A percentile compares a stretch with the other conserved stretches of the same genome.
Evolutionary conservation across 2,113 vertebrate species (phyloP).

Genomic region (Eurystomus gularis): DNA sequence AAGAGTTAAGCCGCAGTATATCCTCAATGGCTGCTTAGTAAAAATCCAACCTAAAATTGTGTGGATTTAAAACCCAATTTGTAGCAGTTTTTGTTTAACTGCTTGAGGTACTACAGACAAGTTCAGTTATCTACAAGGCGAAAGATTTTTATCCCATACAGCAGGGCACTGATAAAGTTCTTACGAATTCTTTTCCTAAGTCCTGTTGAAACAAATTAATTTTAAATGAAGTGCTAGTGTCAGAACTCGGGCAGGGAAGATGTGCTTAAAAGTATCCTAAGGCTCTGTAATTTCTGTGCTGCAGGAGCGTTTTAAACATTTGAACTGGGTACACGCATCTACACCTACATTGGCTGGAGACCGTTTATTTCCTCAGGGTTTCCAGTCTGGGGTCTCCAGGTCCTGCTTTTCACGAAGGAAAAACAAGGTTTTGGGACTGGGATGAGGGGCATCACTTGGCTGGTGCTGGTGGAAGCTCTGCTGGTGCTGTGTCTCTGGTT

Average conservation of each 20-base stretch:
- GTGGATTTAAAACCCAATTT: not conserved
- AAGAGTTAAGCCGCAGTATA: not conserved
- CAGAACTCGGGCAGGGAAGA: not conserved
- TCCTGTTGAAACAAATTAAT: not conserved
- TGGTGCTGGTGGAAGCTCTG: fast-evolving
- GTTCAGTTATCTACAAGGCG: not conserved
- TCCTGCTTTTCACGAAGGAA: not conserved
- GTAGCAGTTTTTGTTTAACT: not conserved
- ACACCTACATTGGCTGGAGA: fast-evolving
- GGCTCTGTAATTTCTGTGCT: not conserved
- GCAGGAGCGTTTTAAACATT: not conserved
- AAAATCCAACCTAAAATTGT: conserved; percentile 26
- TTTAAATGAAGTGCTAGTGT: not conserved
- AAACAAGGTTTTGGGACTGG: not conserved
- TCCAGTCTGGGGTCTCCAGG: not conserved
- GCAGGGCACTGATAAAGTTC: not conserved
- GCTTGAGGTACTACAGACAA: not conserved
- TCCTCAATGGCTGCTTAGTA: not conserved
- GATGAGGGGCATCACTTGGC: fast-evolving
- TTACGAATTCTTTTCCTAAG: not conserved
- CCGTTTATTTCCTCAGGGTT: fast-evolving
- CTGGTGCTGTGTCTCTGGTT: not conserved
- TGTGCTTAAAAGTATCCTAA: not conserved
- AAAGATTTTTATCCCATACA: not conserved
- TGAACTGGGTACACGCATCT: fast-evolving